Conservation (phyloP, 2,888 invertebrate genomes). For the Pristionchus arcanus region DNA sequence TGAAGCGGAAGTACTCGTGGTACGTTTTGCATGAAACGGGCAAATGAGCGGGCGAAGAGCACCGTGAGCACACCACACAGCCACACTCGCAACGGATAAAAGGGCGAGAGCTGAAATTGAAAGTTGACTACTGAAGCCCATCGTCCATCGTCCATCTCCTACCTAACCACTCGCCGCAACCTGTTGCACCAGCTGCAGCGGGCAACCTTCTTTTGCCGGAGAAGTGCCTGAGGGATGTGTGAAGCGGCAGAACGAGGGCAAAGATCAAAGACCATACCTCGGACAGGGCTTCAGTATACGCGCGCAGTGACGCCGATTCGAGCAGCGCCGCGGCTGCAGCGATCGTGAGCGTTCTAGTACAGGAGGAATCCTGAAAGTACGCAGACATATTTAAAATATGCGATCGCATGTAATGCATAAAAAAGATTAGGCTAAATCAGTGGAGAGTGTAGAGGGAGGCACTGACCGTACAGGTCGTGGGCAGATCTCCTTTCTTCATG, state of each 20-base stretch:
- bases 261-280: not conserved
- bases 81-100: not conserved
- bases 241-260: no score
- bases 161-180: not conserved
- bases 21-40: not conserved
- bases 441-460: not conserved
- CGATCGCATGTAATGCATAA: not conserved
- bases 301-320: not conserved
- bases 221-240: not conserved
- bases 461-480: not conserved
- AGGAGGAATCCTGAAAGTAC: not conserved
- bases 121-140: no score
- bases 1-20: not conserved
- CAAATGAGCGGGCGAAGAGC: not conserved
- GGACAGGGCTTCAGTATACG: not conserved
- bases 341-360: not conserved
- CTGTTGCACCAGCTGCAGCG: not conserved
- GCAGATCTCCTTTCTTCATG: constrained; percentile 2
- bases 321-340: not conserved
- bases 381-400: no score
- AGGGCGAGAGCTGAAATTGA: not conserved
- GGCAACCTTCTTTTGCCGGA: not conserved
- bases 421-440: no score
- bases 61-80: not conserved
- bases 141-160: no score